Evolutionary conservation across 2,113 vertebrate species (phyloP).

Genomic region (Balaeniceps rex): DNA sequence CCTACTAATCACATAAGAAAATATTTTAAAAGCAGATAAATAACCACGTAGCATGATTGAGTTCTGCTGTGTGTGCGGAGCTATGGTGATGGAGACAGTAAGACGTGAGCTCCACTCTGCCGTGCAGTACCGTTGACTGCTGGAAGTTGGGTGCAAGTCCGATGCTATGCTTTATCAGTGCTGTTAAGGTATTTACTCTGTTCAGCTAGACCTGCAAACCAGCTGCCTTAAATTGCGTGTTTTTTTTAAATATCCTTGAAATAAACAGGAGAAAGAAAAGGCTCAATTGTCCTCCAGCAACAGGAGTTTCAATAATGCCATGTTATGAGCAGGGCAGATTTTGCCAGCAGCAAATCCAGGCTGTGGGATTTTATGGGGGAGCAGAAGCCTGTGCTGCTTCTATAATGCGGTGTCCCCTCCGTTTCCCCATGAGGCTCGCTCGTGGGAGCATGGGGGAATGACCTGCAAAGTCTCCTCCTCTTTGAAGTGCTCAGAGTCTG

Average conservation of each 20-base stretch:
- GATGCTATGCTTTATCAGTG: background rate
- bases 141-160: background rate
- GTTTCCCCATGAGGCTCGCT: background rate
- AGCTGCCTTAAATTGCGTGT: background rate
- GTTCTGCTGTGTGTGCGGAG: background rate
- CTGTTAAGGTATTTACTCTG: background rate
- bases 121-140: background rate
- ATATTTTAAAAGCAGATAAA: background rate
- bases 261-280: background rate
- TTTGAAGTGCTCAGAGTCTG: background rate
- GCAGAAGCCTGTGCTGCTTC: background rate
- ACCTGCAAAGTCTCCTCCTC: background rate
- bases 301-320: background rate
- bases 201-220: background rate
- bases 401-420: accelerated
- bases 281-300: background rate
- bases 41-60: accelerated
- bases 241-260: background rate
- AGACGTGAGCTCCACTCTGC: background rate
- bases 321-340: background rate
- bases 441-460: background rate
- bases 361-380: background rate
- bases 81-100: background rate
- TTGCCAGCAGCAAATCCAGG: background rate
- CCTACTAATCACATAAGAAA: background rate